These are phyloP conservation scores for Sepioteuthis lessoniana DNA, from an alignment of 2,888 invertebrate genomes.

Conservation along the genomic window DNA sequence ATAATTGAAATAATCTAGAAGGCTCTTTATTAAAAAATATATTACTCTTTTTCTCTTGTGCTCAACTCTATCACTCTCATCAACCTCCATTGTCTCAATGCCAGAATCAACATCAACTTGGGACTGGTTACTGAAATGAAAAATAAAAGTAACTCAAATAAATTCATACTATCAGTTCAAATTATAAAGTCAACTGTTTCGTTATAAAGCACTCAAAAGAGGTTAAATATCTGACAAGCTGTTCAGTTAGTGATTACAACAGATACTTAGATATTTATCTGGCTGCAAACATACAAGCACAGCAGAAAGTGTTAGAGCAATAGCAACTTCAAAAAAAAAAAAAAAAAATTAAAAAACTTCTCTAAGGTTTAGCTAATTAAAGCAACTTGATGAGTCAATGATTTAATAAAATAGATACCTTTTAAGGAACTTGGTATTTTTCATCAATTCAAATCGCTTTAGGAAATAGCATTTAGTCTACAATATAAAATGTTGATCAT, in stretches of 20 bases:
- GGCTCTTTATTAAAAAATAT: not conserved
- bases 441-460: not conserved
- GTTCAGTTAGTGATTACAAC: not conserved
- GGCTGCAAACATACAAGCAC: not conserved
- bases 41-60: constrained; percentile 71
- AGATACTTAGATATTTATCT: not conserved
- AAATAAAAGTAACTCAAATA: not conserved
- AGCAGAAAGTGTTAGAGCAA: not conserved
- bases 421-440: constrained; percentile 16
- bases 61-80: constrained; percentile 75
- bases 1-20: not conserved
- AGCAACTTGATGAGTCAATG: not conserved
- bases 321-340: not conserved
- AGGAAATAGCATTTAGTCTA: constrained; percentile 33
- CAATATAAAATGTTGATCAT: constrained; percentile 33
- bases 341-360: not conserved
- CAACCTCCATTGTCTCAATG: constrained; percentile 85
- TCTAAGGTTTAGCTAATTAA: constrained; percentile 20
- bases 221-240: not conserved
- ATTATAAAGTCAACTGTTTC: not conserved
- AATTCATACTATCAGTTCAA: not conserved
- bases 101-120: constrained; percentile 82
- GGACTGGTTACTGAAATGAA: constrained; percentile 75
- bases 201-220: not conserved
- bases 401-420: constrained; percentile 23